Evolutionary conservation across 2,113 vertebrate genomes (phyloP).

Genomic region (Prolemur simus): DNA sequence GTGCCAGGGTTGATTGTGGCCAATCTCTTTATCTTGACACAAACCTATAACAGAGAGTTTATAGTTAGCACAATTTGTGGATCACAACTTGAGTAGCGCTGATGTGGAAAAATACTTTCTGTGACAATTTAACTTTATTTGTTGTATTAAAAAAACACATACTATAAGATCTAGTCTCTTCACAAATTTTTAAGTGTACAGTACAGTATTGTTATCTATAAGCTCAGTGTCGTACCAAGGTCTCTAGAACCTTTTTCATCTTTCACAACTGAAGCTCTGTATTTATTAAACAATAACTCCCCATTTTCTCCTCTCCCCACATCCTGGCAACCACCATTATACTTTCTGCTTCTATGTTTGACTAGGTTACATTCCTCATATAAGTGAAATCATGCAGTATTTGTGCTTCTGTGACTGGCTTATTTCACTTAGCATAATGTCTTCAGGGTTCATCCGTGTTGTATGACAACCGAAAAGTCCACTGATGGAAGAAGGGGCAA

Average conservation of each 20-base stretch:
- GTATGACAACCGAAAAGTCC: not conserved
- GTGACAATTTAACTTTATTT: not conserved
- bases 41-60: not conserved
- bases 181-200: not conserved
- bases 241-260: not conserved
- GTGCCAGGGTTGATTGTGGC: not conserved
- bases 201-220: not conserved
- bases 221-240: not conserved
- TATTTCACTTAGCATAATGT: not conserved
- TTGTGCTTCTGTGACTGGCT: not conserved
- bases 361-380: not conserved
- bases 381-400: not conserved
- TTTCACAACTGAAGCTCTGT: not conserved
- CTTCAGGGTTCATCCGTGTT: no score
- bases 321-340: not conserved
- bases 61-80: not conserved
- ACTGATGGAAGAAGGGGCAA: not conserved
- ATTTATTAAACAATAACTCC: not conserved
- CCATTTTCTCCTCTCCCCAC: not conserved
- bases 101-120: not conserved
- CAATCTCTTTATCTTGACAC: not conserved
- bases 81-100: not conserved
- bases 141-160: not conserved
- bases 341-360: not conserved
- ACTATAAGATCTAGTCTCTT: not conserved